Conservation (phyloP, 2,888 invertebrate genomes). For the Eudemis profundana region DNA sequence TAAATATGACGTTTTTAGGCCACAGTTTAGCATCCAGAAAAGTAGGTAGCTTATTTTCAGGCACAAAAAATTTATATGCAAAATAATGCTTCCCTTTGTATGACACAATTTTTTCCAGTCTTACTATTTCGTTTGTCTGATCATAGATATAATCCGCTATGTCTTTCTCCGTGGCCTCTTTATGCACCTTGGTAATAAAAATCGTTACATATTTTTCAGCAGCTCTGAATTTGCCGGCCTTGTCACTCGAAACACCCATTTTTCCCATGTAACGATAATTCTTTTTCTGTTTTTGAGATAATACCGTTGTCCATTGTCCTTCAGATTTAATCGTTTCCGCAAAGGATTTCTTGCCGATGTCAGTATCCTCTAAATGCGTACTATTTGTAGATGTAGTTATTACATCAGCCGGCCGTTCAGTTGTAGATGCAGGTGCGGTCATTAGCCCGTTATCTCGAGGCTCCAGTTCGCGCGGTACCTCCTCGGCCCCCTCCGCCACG, state of each 20-base stretch:
- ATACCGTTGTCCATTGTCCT: not conserved
- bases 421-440: too few species aligned
- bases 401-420: not conserved
- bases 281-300: not conserved
- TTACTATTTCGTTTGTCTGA: not conserved
- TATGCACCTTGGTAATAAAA: too few species aligned
- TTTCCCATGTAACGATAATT: not conserved
- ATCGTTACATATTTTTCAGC: not conserved
- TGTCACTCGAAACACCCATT: not conserved
- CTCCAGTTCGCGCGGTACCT: too few species aligned
- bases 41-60: not conserved
- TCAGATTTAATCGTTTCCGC: not conserved
- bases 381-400: not conserved
- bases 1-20: too few species aligned
- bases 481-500: too few species aligned
- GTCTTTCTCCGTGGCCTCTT: not conserved
- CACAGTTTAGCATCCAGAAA: too few species aligned
- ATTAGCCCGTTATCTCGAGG: too few species aligned
- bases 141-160: too few species aligned
- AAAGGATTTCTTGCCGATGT: not conserved
- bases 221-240: not conserved
- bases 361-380: not conserved
- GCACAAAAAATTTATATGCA: conserved; percentile 2
- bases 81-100: not conserved
- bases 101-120: not conserved